Evolutionary conservation across 2,113 vertebrate genomes (phyloP).

Genomic region (Brienomyrus longianalis): DNA sequence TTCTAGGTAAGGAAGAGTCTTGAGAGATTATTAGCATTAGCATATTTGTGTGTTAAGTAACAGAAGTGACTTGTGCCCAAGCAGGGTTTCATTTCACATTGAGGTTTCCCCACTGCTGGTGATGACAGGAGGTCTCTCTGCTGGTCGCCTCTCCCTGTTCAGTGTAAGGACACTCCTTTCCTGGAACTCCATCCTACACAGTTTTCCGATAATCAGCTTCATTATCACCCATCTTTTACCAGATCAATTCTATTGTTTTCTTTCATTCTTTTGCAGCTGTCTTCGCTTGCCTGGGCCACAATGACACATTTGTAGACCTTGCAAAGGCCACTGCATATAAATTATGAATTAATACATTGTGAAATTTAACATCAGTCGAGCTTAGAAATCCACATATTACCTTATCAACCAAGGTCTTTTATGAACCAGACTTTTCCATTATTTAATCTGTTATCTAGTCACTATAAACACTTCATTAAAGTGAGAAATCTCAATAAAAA

Average conservation of each 20-base stretch:
- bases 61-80: background rate
- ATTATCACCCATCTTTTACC: background rate
- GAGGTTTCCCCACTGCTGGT: background rate
- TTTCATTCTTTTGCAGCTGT: background rate
- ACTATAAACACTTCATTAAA: background rate
- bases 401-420: background rate
- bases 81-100: background rate
- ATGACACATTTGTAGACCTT: background rate
- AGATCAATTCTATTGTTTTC: background rate
- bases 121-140: background rate
- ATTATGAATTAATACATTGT: background rate
- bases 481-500: background rate
- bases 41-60: background rate
- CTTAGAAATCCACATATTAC: background rate
- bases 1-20: background rate
- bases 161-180: background rate
- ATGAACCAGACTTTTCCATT: background rate
- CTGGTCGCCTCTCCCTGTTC: background rate
- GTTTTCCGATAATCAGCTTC: background rate
- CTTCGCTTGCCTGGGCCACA: background rate
- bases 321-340: background rate
- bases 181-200: background rate
- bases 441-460: background rate
- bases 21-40: background rate
- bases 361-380: background rate